These are phyloP conservation scores for Pocillopora verrucosa DNA, from an alignment of 64 coral and sea anemone species.

Conservation along the genomic window DNA sequence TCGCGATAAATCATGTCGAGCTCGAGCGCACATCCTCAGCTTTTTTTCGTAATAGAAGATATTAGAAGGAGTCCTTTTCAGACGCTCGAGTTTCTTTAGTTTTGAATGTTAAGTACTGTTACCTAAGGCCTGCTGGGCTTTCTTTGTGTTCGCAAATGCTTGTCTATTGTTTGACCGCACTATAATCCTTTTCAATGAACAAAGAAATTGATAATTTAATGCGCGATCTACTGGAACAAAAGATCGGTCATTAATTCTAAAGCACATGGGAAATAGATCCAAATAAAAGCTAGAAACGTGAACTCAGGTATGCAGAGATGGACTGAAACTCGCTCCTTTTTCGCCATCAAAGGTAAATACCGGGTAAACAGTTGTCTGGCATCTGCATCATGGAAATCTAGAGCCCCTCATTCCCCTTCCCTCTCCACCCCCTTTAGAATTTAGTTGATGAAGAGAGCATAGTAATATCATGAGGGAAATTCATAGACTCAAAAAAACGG, in stretches of 20 bases:
- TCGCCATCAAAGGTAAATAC: too few relatives aligned
- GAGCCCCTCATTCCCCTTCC: too few relatives aligned
- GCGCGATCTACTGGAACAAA: constrained; percentile 28
- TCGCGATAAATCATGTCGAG: not conserved
- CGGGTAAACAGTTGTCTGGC: too few relatives aligned
- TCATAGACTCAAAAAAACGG: too few relatives aligned
- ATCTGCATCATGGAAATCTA: too few relatives aligned
- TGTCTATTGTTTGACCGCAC: constrained; percentile 10
- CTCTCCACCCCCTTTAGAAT: too few relatives aligned
- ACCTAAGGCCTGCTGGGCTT: not conserved
- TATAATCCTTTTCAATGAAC: not conserved
- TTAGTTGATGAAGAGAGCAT: too few relatives aligned
- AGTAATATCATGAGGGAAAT: too few relatives aligned
- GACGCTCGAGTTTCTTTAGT: not conserved
- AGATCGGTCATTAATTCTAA: not conserved
- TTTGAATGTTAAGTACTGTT: not conserved
- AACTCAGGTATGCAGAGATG: not conserved
- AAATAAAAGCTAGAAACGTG: not conserved
- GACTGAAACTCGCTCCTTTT: too few relatives aligned
- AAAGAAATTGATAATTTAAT: not conserved
- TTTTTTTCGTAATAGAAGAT: not conserved
- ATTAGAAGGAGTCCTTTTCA: not conserved
- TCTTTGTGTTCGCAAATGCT: not conserved
- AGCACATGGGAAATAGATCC: not conserved
- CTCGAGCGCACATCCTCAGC: not conserved